Percentiles rank a stretch among this genome's conserved stretches.
These are phyloP conservation scores for Pammene aurita DNA, from an alignment of 2,888 invertebrate genomes.

Conservation along the genomic window DNA sequence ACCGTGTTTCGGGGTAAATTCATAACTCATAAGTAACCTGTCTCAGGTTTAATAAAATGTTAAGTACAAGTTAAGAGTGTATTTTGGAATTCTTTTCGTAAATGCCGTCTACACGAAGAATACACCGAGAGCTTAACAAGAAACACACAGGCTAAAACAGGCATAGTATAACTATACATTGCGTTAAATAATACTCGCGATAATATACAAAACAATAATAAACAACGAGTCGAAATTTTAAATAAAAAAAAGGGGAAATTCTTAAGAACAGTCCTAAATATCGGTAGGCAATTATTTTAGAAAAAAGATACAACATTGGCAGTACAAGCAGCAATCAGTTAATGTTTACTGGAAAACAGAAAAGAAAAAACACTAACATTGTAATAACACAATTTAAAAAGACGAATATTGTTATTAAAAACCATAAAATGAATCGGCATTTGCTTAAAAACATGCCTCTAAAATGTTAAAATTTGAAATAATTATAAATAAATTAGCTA, in stretches of 20 bases:
- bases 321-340: constrained; percentile 31
- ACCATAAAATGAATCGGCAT: neutral
- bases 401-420: neutral
- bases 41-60: constrained; percentile 11
- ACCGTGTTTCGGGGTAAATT: neutral
- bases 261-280: constrained; percentile 28
- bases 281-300: constrained; percentile 35
- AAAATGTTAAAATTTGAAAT: constrained; percentile 4
- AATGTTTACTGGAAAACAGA: neutral
- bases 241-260: constrained; percentile 36
- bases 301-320: constrained; percentile 33
- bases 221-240: constrained; percentile 34
- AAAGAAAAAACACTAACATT: constrained; percentile 2
- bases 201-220: constrained; percentile 41
- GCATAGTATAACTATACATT: constrained; percentile 44
- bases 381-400: neutral
- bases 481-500: neutral
- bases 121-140: constrained; percentile 50
- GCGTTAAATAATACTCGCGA: constrained; percentile 33
- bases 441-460: neutral
- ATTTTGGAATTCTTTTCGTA: constrained; percentile 12
- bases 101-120: constrained; percentile 43
- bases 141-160: constrained; percentile 30
- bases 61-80: constrained; percentile 24
- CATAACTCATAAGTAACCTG: constrained; percentile 8